Percentiles rank a stretch among this genome's conserved stretches.
Evolutionary conservation across 2,797 vertebrate species (phyloP).

Genomic region (Bufotes viridis): DNA sequence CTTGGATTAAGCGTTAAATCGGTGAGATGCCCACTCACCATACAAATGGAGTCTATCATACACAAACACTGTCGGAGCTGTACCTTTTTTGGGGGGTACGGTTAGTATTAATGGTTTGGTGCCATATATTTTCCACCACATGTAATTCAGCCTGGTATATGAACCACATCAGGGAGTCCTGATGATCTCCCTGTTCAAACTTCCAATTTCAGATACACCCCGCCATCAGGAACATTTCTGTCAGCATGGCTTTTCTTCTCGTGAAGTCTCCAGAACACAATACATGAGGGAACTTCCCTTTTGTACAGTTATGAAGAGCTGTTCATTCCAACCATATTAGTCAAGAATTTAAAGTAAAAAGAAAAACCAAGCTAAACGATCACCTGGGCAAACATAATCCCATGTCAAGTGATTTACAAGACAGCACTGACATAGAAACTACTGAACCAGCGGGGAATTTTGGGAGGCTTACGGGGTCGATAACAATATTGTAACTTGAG

Average conservation of each 20-base stretch:
- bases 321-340: constrained; percentile 36
- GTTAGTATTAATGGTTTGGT: no score
- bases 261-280: constrained; percentile 19
- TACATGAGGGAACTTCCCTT: constrained; percentile 25
- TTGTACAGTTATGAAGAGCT: constrained; percentile 26
- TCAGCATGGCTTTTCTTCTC: constrained; percentile 12
- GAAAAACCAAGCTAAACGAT: constrained; percentile 44
- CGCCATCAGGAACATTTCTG: constrained; percentile 51
- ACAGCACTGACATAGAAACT: constrained; percentile 5
- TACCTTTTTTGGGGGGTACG: no score
- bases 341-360: constrained; percentile 20
- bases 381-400: background rate
- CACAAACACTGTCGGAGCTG: no score
- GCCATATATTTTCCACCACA: no score
- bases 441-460: constrained; percentile 24
- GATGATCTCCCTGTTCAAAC: constrained; percentile 21
- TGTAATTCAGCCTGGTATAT: background rate
- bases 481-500: constrained; percentile 46
- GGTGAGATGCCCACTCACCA: no score
- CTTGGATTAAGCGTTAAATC: no score
- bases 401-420: constrained; percentile 36
- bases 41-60: no score
- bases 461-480: background rate
- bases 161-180: background rate
- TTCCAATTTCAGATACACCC: background rate